Percentiles rank a stretch among this genome's conserved stretches.
phyloP scores from a whole-genome alignment of 1,140 invertebrate genomes.

The Drosophila truncata region DNA sequence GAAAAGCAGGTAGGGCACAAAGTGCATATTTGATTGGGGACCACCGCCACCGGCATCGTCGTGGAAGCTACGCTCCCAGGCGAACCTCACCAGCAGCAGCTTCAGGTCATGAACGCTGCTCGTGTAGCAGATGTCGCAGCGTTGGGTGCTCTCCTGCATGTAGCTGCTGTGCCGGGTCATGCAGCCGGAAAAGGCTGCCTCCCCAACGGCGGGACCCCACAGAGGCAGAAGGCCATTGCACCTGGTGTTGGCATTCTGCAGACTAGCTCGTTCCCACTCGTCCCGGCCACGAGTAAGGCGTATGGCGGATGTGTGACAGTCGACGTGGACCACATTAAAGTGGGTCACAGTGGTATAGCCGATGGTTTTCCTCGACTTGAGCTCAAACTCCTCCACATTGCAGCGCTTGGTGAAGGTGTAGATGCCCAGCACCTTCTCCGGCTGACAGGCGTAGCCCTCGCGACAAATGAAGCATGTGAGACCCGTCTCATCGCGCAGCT shows the following conservation, averaged over 20 bases:
- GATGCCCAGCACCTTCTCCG: conserved; percentile 96
- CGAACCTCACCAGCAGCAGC: conserved; percentile 94
- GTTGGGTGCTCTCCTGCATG: conserved; percentile 93
- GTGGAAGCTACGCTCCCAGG: conserved; percentile 97
- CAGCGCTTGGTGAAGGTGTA: conserved; percentile 99
- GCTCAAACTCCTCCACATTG: conserved; percentile 97
- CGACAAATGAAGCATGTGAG: conserved; percentile 99
- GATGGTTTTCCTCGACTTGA: conserved; percentile 92
- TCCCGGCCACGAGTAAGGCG: conserved; percentile 91
- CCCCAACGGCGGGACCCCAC: conserved; percentile 98
- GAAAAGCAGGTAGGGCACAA: conserved; percentile 97
- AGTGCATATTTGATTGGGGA: conserved; percentile 98
- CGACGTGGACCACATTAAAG: conserved; percentile 99
- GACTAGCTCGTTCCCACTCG: conserved; percentile 98
- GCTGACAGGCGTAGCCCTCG: conserved; percentile 98
- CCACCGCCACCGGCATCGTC: conserved; percentile 98
- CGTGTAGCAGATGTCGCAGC: conserved; percentile 94
- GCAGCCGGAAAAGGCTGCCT: conserved; percentile 97
- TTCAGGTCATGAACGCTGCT: conserved; percentile 98
- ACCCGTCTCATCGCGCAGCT: conserved; percentile 97
- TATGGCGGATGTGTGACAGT: conserved; percentile 99
- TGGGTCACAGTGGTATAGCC: conserved; percentile 98
- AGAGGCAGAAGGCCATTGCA: conserved; percentile 98
- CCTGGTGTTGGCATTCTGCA: conserved; percentile 98
- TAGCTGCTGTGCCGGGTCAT: conserved; percentile 96